Percentiles rank a stretch among this genome's conserved stretches.
These are phyloP conservation scores for Myotis brandtii DNA, from an alignment of 2,113 vertebrate genomes.

Conservation along the genomic window DNA sequence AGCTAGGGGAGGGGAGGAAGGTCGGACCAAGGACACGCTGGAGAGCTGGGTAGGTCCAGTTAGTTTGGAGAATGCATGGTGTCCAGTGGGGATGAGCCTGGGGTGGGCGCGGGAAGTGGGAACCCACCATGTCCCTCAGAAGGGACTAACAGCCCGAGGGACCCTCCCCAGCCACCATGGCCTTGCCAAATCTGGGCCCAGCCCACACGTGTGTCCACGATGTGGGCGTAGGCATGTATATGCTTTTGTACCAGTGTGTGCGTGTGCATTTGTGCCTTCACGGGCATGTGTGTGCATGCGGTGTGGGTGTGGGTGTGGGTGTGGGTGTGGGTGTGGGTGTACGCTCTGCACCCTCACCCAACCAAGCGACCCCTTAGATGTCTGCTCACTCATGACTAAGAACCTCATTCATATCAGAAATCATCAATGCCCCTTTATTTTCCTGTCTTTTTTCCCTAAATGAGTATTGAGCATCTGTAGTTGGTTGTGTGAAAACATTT, in stretches of 20 bases:
- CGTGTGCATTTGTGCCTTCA: background rate
- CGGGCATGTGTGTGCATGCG: too few species aligned
- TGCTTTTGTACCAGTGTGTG: background rate
- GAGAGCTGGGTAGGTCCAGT: background rate
- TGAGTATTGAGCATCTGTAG: background rate
- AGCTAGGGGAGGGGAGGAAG: background rate
- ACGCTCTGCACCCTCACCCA: rapidly evolving
- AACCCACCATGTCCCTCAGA: rapidly evolving
- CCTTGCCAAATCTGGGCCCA: background rate
- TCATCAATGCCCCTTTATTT: background rate
- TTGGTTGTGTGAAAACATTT: background rate
- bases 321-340: too few species aligned
- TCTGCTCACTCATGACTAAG: background rate
- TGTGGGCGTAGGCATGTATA: background rate
- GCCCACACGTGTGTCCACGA: rapidly evolving
- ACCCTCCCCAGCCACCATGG: background rate
- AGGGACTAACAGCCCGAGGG: background rate
- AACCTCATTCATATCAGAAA: background rate
- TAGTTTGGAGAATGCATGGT: background rate
- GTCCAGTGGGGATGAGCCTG: background rate
- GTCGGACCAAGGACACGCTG: background rate
- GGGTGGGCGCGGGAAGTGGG: rapidly evolving
- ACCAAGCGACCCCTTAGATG: background rate
- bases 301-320: too few species aligned
- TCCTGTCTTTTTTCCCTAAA: background rate